Evolutionary conservation across 2,113 vertebrate genomes (phyloP).

Genomic region (Perca fluviatilis): DNA sequence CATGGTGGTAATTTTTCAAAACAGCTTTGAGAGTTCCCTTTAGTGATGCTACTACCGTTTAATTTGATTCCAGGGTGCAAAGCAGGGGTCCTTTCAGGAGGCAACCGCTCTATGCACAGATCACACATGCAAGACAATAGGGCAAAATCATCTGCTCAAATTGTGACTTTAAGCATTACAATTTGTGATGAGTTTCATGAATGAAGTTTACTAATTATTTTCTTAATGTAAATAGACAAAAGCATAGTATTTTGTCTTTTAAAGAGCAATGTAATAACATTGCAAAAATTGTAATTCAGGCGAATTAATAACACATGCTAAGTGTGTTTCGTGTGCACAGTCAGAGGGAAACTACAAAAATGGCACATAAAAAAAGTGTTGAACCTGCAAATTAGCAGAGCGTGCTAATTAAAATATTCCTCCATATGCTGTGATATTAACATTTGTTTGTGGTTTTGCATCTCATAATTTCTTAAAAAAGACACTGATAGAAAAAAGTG

Average conservation of each 20-base stretch:
- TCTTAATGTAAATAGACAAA: neutral
- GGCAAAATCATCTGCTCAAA: neutral
- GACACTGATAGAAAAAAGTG: neutral
- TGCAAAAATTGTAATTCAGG: neutral
- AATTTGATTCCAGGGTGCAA: neutral
- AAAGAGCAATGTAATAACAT: constrained; percentile 6
- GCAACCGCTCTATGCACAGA: neutral
- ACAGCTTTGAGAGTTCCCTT: neutral
- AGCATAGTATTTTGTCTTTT: constrained; percentile 1
- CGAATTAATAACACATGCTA: neutral
- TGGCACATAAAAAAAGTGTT: constrained; percentile 27
- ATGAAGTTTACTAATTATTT: neutral
- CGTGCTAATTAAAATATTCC: constrained; percentile 34
- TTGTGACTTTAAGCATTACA: neutral
- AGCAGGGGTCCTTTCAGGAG: neutral
- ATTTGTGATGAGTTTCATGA: neutral
- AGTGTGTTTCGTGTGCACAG: neutral
- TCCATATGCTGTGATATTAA: constrained; percentile 52
- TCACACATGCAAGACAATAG: neutral
- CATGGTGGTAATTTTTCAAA: neutral
- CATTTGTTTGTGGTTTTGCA: constrained; percentile 33
- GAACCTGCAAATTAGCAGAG: constrained; percentile 50
- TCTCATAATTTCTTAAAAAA: constrained; percentile 37
- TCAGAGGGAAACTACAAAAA: constrained; percentile 25
- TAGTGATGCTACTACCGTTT: neutral